Evolutionary conservation across 2,888 invertebrate species (phyloP).

Genomic region (Atethmia centrago): DNA sequence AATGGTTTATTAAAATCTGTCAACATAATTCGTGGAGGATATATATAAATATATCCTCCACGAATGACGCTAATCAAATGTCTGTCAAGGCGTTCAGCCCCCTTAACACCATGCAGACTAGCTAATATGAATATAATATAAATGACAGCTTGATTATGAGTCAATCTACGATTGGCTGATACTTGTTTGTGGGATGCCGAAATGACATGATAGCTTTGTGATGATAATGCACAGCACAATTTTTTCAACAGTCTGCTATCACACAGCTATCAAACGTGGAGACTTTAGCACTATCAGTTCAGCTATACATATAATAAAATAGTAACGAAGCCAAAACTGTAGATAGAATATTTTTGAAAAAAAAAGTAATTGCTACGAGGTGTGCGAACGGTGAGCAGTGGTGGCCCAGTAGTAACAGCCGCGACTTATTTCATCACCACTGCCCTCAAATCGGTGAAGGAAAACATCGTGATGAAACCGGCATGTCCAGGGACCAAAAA

Average conservation of each 20-base stretch:
- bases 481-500: no score
- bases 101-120: neutral
- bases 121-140: no score
- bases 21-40: neutral
- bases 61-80: neutral
- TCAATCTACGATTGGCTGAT: neutral
- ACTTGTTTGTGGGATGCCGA: neutral
- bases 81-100: neutral
- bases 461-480: no score
- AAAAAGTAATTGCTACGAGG: no score
- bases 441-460: no score
- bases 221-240: neutral
- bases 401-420: no score
- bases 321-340: no score
- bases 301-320: no score
- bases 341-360: no score
- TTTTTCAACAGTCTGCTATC: neutral
- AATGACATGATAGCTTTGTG: neutral
- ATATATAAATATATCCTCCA: neutral
- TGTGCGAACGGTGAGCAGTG: no score
- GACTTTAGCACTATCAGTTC: neutral
- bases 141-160: neutral
- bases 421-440: no score
- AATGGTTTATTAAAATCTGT: neutral
- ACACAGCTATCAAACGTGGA: neutral